phyloP scores from a whole-genome alignment of 2,113 vertebrate genomes.

The Cyprinodon brontotheroides region DNA sequence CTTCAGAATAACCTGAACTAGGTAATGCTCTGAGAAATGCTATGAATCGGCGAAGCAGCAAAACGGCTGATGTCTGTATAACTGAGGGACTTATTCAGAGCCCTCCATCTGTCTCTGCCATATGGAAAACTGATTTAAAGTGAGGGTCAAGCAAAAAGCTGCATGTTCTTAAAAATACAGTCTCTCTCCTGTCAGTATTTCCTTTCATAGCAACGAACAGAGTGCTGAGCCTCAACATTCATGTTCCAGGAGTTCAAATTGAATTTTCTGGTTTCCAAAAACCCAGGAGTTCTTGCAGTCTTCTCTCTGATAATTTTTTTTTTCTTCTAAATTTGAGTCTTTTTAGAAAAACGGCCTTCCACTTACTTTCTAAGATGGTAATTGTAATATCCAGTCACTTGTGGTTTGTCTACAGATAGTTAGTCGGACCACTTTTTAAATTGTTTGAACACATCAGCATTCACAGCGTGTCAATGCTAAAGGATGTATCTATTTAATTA shows the following conservation, averaged over 20 bases:
- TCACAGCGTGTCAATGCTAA: no score
- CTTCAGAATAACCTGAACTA: neutral
- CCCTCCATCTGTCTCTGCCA: conserved; percentile 45
- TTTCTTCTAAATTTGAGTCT: neutral
- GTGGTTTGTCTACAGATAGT: no score
- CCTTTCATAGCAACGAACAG: conserved; percentile 46
- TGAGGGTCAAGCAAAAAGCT: conserved; percentile 46
- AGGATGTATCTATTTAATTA: no score
- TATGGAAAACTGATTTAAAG: conserved; percentile 69
- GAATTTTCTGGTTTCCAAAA: neutral
- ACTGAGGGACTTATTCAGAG: conserved; percentile 31
- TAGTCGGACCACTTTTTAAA: neutral
- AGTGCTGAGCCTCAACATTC: conserved; percentile 37
- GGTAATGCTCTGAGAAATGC: conserved; percentile 1
- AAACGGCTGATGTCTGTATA: conserved; percentile 31
- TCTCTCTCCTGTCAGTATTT: conserved; percentile 46
- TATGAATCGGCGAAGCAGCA: neutral
- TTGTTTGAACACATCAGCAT: neutral
- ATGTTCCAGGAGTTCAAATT: conserved; percentile 24
- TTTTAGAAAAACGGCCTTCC: neutral
- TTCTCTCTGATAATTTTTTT: neutral
- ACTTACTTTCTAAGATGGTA: neutral
- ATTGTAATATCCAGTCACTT: neutral
- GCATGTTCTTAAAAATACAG: conserved; percentile 64
- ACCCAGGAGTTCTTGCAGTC: neutral